Base-by-base conservation (phyloP, 2,797 vertebrate species). In the Paratrypauchen microcephalus region DNA sequence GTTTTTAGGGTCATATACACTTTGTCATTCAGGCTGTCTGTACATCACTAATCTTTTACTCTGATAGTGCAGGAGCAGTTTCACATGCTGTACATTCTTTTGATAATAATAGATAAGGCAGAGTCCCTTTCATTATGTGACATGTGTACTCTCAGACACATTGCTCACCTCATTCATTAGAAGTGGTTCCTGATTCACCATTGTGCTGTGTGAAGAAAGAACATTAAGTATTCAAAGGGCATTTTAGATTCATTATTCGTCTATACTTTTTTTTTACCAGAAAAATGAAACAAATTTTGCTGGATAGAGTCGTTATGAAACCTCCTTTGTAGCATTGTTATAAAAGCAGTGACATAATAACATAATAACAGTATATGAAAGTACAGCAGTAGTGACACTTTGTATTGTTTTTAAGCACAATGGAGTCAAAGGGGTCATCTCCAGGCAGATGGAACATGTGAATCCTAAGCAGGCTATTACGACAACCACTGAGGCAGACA, bases 11-110 rank as follows among this genome's bases (percentile, higher is more conserved):
- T 72, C 65, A 68, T 73, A 77, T 58, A 83, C 77, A 83, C 2
- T 79, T 88, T 85, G 82, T 56, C 70, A 68, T 69, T 68, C 65
- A 76, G 77, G 36, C 73, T 79, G 73, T 70, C 69, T 72, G 68
- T 55, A 69, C 69, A 73, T 70, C 66, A 2, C 64, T 77, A 86
- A 83, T 86, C 1, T 26, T 26, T 26, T 26, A 26, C 73, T 82
- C 71, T 58, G n/a, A 68, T 39, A 39, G 9, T 21, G 36, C 23
- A 48, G 5, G 7, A 41, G 39, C 19, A 68, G 30, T 13, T 57
- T 39, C n/a, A 64, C 45, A 30, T 11, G 24, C 11, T 30, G 30
- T 41, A 30, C 2, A 16, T 26, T 50, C 50, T 45, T 68, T 57
- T 74, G 50, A 73, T 83, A 70, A 65, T 23, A 55, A 21, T 24